Percentiles rank a stretch among this genome's conserved stretches.
phyloP scores from a whole-genome alignment of 2,797 vertebrate species.

The Trematomus bernacchii region DNA sequence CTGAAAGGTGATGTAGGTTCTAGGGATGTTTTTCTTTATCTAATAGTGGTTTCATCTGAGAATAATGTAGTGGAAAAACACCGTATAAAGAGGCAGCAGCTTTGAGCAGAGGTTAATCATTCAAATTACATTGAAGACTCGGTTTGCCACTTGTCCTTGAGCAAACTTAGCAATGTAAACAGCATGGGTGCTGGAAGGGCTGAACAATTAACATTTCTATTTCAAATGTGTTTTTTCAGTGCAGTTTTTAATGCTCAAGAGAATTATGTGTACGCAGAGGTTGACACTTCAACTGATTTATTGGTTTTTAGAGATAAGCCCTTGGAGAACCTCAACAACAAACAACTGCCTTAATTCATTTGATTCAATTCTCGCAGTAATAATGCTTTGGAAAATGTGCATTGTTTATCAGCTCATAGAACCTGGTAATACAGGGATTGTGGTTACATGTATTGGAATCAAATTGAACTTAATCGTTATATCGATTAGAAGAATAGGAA shows the following conservation, averaged over 20 bases:
- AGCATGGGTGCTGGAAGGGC: constrained; percentile 6
- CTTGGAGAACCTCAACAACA: not conserved
- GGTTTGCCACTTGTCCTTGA: constrained; percentile 18
- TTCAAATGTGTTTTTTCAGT: not conserved
- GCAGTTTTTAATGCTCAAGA: not conserved
- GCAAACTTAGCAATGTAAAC: constrained; percentile 27
- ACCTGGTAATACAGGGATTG: not conserved
- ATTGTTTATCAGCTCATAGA: not conserved
- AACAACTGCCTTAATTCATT: not conserved
- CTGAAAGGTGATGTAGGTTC: constrained; percentile 25
- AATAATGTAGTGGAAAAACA: constrained; percentile 19
- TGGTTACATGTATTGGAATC: no score
- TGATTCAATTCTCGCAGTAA: not conserved
- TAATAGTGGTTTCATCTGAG: not conserved
- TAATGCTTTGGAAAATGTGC: not conserved
- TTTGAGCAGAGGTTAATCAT: constrained; percentile 52
- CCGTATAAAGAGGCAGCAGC: constrained; percentile 14
- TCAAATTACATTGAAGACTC: constrained; percentile 48
- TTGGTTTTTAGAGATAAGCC: not conserved
- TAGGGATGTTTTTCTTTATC: constrained; percentile 14
- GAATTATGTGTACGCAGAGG: not conserved
- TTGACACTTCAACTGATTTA: not conserved
- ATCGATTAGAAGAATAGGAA: not conserved
- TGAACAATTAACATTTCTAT: not conserved
- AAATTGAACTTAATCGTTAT: no score